Evolutionary conservation across 2,797 vertebrate species (phyloP).

Genomic region (Enteromius mattozi): DNA sequence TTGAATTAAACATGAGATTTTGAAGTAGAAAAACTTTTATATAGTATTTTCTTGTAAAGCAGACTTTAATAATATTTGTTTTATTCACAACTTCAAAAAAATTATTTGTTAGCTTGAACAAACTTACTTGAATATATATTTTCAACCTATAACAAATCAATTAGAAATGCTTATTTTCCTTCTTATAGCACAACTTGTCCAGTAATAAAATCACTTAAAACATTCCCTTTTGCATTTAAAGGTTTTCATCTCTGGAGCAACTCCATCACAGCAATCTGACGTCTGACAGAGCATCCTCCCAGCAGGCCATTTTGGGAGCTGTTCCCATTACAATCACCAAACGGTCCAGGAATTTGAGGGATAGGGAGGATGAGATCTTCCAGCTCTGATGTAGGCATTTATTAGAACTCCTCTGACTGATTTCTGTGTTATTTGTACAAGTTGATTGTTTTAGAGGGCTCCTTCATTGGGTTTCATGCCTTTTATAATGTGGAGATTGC

Average conservation of each 20-base stretch:
- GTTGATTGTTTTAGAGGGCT: not conserved
- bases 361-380: conserved; percentile 91
- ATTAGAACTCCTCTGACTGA: conserved; percentile 22
- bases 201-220: not conserved
- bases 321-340: conserved; percentile 84
- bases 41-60: too few species aligned
- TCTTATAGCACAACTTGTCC: not conserved
- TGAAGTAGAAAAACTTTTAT: not conserved
- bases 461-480: not conserved
- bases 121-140: not conserved
- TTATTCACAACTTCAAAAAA: not conserved
- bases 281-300: conserved; percentile 54
- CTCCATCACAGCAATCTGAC: conserved; percentile 14
- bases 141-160: not conserved
- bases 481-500: conserved; percentile 8
- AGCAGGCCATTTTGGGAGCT: conserved; percentile 71
- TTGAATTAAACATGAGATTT: not conserved
- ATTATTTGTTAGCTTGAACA: not conserved
- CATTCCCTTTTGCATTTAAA: conserved; percentile 4
- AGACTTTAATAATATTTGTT: not conserved
- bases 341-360: conserved; percentile 77
- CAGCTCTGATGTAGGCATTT: conserved; percentile 78
- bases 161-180: not conserved
- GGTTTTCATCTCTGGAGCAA: conserved; percentile 51
- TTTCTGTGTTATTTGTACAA: not conserved